Evolutionary conservation across 1,140 invertebrate genomes (phyloP).

Genomic region (Apis cerana): DNA sequence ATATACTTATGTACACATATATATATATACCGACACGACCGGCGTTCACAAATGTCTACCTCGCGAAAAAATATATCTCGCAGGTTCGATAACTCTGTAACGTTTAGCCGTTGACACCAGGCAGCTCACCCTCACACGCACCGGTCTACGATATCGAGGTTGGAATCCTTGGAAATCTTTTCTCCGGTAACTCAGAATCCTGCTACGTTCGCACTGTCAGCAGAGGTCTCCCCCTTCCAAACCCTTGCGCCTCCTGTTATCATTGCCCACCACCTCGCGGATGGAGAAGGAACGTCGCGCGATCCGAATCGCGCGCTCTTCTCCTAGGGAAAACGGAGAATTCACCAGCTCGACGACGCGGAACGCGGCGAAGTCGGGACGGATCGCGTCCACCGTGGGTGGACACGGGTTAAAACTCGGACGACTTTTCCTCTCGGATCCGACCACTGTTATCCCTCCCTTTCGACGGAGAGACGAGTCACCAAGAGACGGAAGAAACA

Average conservation of each 20-base stretch:
- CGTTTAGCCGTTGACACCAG: neutral
- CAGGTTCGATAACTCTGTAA: too few relatives aligned
- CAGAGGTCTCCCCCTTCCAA: slow-evolving; percentile 23
- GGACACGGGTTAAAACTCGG: neutral
- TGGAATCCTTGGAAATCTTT: neutral
- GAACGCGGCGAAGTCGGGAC: neutral
- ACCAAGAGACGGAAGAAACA: slow-evolving; percentile 35
- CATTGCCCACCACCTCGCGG: slow-evolving; percentile 43
- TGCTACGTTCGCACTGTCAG: slow-evolving; percentile 33
- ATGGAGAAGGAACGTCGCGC: slow-evolving; percentile 10
- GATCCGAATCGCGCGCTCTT: slow-evolving; percentile 47
- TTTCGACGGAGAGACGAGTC: neutral
- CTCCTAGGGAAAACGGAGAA: slow-evolving; percentile 29
- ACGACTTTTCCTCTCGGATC: neutral
- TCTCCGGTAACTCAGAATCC: slow-evolving; percentile 33
- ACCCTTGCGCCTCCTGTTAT: neutral
- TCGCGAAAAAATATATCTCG: neutral
- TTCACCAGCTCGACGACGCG: slow-evolving; percentile 15
- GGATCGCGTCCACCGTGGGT: neutral
- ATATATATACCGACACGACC: neutral
- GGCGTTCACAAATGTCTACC: neutral
- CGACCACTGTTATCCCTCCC: slow-evolving; percentile 22
- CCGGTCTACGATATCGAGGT: slow-evolving; percentile 8
- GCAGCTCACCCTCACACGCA: slow-evolving; percentile 39
- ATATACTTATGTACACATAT: too few relatives aligned